Evolutionary conservation across 2,888 invertebrate genomes (phyloP).

Genomic region (Aricia artaxerxes): DNA sequence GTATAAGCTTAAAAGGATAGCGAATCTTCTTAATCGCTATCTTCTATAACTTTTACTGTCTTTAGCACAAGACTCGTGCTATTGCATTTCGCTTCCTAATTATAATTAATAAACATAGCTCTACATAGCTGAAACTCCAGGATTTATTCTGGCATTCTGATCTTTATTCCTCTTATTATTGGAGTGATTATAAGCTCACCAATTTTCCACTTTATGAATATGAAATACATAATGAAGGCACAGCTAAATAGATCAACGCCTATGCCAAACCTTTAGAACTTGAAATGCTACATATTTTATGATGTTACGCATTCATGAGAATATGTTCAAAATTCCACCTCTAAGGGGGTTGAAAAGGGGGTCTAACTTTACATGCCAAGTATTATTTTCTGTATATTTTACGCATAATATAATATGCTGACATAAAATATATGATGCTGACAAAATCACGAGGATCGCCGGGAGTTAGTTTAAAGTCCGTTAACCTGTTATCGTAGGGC

Average conservation of each 20-base stretch:
- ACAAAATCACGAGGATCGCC: neutral
- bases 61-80: slow-evolving; percentile 66
- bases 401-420: neutral
- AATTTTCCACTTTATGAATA: neutral
- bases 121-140: slow-evolving; percentile 20
- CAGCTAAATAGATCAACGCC: neutral
- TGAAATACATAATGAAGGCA: neutral
- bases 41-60: slow-evolving; percentile 42
- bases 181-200: neutral
- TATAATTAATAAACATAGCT: slow-evolving; percentile 54
- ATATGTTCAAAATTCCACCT: no score
- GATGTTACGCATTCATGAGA: no score
- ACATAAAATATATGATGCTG: neutral
- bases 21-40: slow-evolving; percentile 31
- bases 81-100: slow-evolving; percentile 76
- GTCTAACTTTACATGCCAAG: no score
- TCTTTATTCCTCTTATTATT: neutral
- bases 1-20: no score
- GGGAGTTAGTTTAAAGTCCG: neutral
- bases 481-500: slow-evolving; percentile 24
- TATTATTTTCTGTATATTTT: neutral
- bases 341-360: no score
- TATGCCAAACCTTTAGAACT: neutral
- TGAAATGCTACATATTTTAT: no score
- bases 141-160: neutral